Conservation (phyloP, 2,888 invertebrate genomes). For the Acronicta leporina region DNA sequence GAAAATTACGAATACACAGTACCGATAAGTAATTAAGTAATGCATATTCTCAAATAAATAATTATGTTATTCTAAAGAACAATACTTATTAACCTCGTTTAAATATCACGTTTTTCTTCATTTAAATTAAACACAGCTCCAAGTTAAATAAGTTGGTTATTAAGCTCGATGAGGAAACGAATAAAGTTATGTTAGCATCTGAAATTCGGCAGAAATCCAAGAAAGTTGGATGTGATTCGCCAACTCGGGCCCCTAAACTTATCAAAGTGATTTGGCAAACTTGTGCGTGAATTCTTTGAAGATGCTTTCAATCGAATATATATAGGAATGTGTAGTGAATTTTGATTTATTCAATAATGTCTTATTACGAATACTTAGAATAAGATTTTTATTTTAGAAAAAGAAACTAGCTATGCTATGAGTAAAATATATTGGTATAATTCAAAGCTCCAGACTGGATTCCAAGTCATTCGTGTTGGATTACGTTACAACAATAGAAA, state of each 20-base stretch:
- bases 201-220: conserved; percentile 82
- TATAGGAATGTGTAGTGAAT: conserved; percentile 54
- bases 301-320: conserved; percentile 65
- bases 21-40: too few relatives aligned
- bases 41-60: not conserved
- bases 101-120: conserved; percentile 48
- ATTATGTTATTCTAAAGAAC: conserved; percentile 12
- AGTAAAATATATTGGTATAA: too few relatives aligned
- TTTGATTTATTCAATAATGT: conserved; percentile 37
- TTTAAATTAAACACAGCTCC: conserved; percentile 54
- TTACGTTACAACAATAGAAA: conserved; percentile 19
- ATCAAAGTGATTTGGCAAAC: conserved; percentile 85
- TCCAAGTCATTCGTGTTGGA: conserved; percentile 14
- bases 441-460: conserved; percentile 7
- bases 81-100: conserved; percentile 28
- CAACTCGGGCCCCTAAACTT: conserved; percentile 74
- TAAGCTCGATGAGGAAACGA: conserved; percentile 69
- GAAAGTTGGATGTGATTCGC: conserved; percentile 78
- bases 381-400: conserved; percentile 1
- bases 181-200: conserved; percentile 73
- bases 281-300: conserved; percentile 74
- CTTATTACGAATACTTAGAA: not conserved
- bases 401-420: too few relatives aligned
- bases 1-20: too few relatives aligned
- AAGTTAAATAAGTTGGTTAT: conserved; percentile 69